A percentile compares a stretch with the other conserved stretches of the same genome.
phyloP scores from a whole-genome alignment of 2,888 invertebrate species.

The Cheilosia pagana region DNA sequence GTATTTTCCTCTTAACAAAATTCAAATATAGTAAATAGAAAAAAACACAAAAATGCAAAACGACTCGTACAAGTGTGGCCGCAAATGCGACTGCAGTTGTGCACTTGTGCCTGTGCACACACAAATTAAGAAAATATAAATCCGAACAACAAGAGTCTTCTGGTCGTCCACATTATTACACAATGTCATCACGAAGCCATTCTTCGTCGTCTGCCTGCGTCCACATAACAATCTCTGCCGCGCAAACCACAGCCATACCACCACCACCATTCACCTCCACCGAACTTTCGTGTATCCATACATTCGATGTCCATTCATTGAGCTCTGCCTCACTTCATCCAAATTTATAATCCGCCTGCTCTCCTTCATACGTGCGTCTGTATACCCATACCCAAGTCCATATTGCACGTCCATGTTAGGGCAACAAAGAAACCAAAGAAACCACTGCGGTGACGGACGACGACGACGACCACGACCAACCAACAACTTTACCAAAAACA shows the following conservation, averaged over 20 bases:
- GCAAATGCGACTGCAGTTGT: slow-evolving; percentile 46
- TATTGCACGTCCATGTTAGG: slow-evolving; percentile 57
- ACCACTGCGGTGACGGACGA: slow-evolving; percentile 54
- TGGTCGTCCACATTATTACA: slow-evolving; percentile 68
- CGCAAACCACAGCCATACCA: slow-evolving; percentile 4
- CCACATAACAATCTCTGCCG: slow-evolving; percentile 31
- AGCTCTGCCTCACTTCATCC: slow-evolving; percentile 63
- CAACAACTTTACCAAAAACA: slow-evolving; percentile 57
- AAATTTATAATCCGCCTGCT: slow-evolving; percentile 72
- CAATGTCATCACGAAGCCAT: slow-evolving; percentile 75
- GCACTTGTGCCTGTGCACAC: slow-evolving; percentile 64
- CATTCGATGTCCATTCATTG: slow-evolving; percentile 63
- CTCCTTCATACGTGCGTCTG: slow-evolving; percentile 45
- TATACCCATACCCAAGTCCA: slow-evolving; percentile 53
- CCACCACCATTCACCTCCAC: slow-evolving; percentile 24
- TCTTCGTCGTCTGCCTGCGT: slow-evolving; percentile 56
- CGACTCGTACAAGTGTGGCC: slow-evolving; percentile 31
- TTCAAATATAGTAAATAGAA: slow-evolving; percentile 15
- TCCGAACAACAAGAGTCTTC: slow-evolving; percentile 53
- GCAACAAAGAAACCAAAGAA: slow-evolving; percentile 62
- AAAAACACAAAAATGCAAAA: slow-evolving; percentile 1
- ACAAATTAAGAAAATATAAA: slow-evolving; percentile 72
- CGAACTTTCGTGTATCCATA: slow-evolving; percentile 8
- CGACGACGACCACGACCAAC: background rate
- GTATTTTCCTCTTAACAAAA: slow-evolving; percentile 4